Evolutionary conservation across 2,888 invertebrate species (phyloP).

Genomic region (Thereva unica): DNA sequence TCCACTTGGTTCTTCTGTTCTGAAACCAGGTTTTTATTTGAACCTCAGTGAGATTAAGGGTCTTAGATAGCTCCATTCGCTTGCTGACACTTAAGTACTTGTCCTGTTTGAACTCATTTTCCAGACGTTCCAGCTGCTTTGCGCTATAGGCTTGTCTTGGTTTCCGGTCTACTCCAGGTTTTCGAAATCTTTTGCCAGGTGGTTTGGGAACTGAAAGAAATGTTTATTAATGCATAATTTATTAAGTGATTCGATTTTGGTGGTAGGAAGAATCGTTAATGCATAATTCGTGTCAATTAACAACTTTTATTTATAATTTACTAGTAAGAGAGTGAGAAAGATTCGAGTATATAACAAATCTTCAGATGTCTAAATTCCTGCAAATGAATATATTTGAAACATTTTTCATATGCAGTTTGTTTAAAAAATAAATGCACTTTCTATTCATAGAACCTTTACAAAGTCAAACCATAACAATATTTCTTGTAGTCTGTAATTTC

Average conservation of each 20-base stretch:
- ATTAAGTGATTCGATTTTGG: background rate
- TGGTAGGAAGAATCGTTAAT: too few relatives aligned
- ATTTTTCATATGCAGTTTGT: too few relatives aligned
- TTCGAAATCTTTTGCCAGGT: slow-evolving; percentile 76
- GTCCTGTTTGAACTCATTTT: slow-evolving; percentile 92
- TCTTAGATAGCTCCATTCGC: slow-evolving; percentile 89
- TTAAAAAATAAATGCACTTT: too few relatives aligned
- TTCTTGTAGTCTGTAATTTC: too few relatives aligned
- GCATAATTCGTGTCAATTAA: background rate
- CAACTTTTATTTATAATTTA: slow-evolving; percentile 9
- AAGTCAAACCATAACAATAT: too few relatives aligned
- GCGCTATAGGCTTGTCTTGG: slow-evolving; percentile 96
- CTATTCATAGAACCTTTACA: too few relatives aligned
- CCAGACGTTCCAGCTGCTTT: slow-evolving; percentile 87
- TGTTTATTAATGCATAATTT: slow-evolving; percentile 1
- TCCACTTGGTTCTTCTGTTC: slow-evolving; percentile 95
- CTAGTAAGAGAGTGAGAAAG: background rate
- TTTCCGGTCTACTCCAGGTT: slow-evolving; percentile 89
- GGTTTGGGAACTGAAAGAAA: slow-evolving; percentile 74
- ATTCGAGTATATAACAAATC: too few relatives aligned
- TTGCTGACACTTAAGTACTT: slow-evolving; percentile 96
- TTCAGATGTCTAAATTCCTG: too few relatives aligned
- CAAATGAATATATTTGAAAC: too few relatives aligned
- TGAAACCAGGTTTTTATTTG: slow-evolving; percentile 98
- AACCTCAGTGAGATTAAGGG: slow-evolving; percentile 86